These are phyloP conservation scores for Caenorhabditis sp. DNA, from an alignment of 2,888 invertebrate genomes.

Conservation along the genomic window DNA sequence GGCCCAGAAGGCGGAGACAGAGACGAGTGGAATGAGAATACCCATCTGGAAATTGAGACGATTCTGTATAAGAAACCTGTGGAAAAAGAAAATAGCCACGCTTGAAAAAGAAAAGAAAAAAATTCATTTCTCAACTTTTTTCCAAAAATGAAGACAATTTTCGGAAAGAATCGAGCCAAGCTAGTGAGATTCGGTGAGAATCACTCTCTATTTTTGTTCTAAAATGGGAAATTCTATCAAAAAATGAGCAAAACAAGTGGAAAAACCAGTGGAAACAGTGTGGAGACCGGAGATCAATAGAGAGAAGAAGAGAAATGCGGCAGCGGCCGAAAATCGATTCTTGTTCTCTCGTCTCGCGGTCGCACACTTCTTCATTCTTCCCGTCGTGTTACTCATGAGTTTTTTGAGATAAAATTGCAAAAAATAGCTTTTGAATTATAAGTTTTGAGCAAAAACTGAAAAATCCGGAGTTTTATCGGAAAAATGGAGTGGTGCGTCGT, in stretches of 20 bases:
- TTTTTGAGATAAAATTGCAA: slow-evolving; percentile 4
- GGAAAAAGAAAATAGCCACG: background rate
- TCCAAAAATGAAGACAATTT: slow-evolving; percentile 18
- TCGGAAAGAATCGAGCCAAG: slow-evolving; percentile 19
- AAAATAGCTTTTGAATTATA: slow-evolving; percentile 1
- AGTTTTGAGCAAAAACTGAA: background rate
- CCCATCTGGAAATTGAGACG: slow-evolving; percentile 73
- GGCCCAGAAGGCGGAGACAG: slow-evolving; percentile 83
- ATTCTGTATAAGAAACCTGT: background rate
- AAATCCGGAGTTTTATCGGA: background rate
- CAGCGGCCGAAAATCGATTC: slow-evolving; percentile 64
- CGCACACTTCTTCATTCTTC: background rate
- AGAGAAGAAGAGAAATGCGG: slow-evolving; percentile 17
- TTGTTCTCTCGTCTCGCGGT: slow-evolving; percentile 47
- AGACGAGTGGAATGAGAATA: slow-evolving; percentile 82
- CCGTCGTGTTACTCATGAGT: slow-evolving; percentile 17
- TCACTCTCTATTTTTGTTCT: background rate
- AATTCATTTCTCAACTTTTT: background rate
- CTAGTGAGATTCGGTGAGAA: slow-evolving; percentile 46
- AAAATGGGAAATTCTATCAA: background rate
- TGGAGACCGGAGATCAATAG: slow-evolving; percentile 67
- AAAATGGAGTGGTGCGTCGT: slow-evolving; percentile 41
- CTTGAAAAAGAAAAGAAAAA: background rate
- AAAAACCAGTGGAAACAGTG: slow-evolving; percentile 18
- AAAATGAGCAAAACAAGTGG: slow-evolving; percentile 50